Conservation (phyloP, 1,140 invertebrate genomes). For the Pseudomyrmex pallidus region DNA sequence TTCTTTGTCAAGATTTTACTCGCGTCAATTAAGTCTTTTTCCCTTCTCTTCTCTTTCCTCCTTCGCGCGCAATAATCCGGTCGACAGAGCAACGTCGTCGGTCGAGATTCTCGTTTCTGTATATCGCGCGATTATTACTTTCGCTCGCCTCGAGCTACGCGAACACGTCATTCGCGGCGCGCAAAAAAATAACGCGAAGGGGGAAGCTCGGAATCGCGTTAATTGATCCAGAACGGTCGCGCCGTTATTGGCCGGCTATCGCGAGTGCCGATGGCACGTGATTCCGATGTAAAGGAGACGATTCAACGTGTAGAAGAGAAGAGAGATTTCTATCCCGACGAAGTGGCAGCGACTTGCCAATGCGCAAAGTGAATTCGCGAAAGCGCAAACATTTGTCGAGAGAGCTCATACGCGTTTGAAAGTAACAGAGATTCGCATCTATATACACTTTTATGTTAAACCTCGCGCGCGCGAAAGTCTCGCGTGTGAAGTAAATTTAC, state of each 20-base stretch:
- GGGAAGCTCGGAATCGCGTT: slow-evolving; percentile 65
- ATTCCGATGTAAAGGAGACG: slow-evolving; percentile 46
- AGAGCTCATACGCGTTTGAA: neutral
- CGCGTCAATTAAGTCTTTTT: neutral
- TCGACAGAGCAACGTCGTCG: neutral
- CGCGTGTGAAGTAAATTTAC: neutral
- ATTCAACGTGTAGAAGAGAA: slow-evolving; percentile 4
- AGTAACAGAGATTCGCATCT: neutral
- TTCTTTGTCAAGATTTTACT: slow-evolving; percentile 1
- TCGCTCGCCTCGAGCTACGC: slow-evolving; percentile 35
- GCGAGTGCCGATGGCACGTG: slow-evolving; percentile 57
- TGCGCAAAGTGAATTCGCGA: neutral
- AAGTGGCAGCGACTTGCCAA: slow-evolving; percentile 12
- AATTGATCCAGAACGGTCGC: slow-evolving; percentile 68
- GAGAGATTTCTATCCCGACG: slow-evolving; percentile 55
- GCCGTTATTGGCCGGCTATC: slow-evolving; percentile 60
- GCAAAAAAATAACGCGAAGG: slow-evolving; percentile 60
- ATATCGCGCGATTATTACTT: slow-evolving; percentile 36
- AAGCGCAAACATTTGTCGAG: neutral
- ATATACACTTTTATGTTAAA: neutral
- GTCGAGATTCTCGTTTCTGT: neutral
- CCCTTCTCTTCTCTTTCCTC: neutral
- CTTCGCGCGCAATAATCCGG: neutral
- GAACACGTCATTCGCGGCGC: slow-evolving; percentile 15
- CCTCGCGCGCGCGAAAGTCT: no score